phyloP scores from a whole-genome alignment of 2,797 vertebrate genomes.

The Eupleurogrammus muticus region DNA sequence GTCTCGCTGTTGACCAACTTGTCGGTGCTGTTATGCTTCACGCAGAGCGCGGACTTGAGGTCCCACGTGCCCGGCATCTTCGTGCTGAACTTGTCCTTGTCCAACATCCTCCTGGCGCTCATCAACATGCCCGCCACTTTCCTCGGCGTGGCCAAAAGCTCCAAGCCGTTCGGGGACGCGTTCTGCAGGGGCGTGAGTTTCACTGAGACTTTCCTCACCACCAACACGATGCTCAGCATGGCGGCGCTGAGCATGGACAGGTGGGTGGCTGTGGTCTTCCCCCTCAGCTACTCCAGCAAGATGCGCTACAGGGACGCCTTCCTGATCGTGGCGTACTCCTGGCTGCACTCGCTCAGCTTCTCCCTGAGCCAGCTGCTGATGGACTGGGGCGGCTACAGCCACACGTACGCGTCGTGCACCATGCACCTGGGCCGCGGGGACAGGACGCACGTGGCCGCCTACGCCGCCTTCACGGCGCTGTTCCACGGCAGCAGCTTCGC shows the following conservation, averaged over 20 bases:
- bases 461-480: constrained; percentile 81
- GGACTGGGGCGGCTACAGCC: constrained; percentile 85
- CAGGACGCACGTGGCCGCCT: constrained; percentile 60
- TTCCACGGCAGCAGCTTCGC: constrained; percentile 84
- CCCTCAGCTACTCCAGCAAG: constrained; percentile 85
- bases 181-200: constrained; percentile 81
- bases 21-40: constrained; percentile 86
- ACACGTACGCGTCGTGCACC: constrained; percentile 84
- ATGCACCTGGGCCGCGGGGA: constrained; percentile 68
- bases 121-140: constrained; percentile 86
- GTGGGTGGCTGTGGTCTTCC: constrained; percentile 87
- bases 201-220: constrained; percentile 85
- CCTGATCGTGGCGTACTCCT: constrained; percentile 83
- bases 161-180: constrained; percentile 74
- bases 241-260: constrained; percentile 87
- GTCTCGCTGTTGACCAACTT: constrained; percentile 82
- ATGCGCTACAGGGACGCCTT: constrained; percentile 84
- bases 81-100: constrained; percentile 84
- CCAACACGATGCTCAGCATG: constrained; percentile 86
- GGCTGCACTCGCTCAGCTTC: constrained; percentile 84
- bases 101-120: constrained; percentile 85
- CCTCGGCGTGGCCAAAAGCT: constrained; percentile 74
- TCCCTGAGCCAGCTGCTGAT: constrained; percentile 79
- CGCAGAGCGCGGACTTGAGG: constrained; percentile 84
- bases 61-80: constrained; percentile 85